Evolutionary conservation across 2,113 vertebrate genomes (phyloP).

Genomic region (Empidonax alnorum): DNA sequence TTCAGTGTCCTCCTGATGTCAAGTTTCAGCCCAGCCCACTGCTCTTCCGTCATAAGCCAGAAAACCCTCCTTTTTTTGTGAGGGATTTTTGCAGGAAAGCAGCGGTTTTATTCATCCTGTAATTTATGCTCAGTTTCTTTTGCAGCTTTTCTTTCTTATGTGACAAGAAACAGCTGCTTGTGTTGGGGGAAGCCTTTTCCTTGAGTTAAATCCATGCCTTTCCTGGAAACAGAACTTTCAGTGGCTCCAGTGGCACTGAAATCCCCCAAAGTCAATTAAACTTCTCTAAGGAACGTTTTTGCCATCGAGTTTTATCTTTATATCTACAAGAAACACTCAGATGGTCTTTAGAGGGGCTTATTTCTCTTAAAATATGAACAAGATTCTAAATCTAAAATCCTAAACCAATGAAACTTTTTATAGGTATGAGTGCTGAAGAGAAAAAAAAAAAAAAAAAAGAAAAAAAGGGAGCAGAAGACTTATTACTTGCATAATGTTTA

Average conservation of each 20-base stretch:
- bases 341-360: not conserved
- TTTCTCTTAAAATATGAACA: not conserved
- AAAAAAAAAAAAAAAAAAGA: too few relatives aligned
- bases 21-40: not conserved
- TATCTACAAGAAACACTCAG: not conserved
- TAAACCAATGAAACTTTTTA: not conserved
- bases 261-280: not conserved
- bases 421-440: not conserved
- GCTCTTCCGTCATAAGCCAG: not conserved
- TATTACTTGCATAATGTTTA: not conserved
- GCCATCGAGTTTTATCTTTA: not conserved
- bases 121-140: not conserved
- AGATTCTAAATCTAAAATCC: not conserved
- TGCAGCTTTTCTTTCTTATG: not conserved
- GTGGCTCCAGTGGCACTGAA: not conserved
- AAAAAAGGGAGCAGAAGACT: accelerated
- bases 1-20: not conserved
- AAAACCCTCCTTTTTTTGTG: not conserved
- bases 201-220: not conserved
- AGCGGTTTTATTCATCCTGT: not conserved
- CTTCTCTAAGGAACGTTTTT: not conserved
- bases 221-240: not conserved
- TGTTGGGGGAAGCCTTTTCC: not conserved
- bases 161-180: not conserved
- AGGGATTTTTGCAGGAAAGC: not conserved